Percentiles rank a stretch among this genome's conserved stretches.
Conservation (phyloP, 2,113 vertebrate genomes). For the Brachyhypopomus occidentalis region DNA sequence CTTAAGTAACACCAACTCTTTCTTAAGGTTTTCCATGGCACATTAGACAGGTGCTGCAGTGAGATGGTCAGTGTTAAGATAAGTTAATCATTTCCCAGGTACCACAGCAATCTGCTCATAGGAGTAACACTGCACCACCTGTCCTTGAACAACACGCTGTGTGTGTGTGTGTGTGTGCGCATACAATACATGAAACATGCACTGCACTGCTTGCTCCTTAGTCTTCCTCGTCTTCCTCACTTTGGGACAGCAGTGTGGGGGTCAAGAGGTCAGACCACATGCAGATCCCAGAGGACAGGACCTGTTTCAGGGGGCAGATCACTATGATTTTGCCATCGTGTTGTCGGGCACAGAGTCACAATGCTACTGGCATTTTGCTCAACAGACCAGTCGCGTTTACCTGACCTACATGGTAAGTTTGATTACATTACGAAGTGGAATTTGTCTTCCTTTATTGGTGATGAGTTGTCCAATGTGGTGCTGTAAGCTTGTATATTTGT, state of each 20-base stretch:
- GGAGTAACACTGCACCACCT: neutral
- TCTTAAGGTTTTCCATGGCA: too few relatives aligned
- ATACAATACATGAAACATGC: slow-evolving; percentile 6
- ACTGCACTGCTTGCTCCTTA: neutral
- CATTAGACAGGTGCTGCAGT: too few relatives aligned
- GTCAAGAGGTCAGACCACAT: neutral
- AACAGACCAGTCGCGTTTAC: slow-evolving; percentile 82
- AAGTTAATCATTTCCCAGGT: slow-evolving; percentile 10
- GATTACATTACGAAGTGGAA: neutral
- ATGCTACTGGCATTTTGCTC: slow-evolving; percentile 93
- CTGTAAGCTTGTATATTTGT: neutral
- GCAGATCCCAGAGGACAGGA: slow-evolving; percentile 57
- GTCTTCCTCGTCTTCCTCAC: slow-evolving; percentile 9
- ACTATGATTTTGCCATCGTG: slow-evolving; percentile 85
- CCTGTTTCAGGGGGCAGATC: slow-evolving; percentile 77
- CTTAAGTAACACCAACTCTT: too few relatives aligned
- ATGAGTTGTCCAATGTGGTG: neutral
- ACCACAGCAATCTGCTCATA: neutral
- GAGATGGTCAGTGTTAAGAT: neutral
- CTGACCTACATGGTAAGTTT: slow-evolving; percentile 66
- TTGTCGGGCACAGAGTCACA: slow-evolving; percentile 70
- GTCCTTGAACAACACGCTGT: neutral
- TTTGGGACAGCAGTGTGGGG: neutral
- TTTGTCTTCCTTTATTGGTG: neutral
- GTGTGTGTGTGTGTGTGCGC: neutral